Base-by-base conservation (phyloP, 2,113 vertebrate species). In the Silurus asotus region DNA sequence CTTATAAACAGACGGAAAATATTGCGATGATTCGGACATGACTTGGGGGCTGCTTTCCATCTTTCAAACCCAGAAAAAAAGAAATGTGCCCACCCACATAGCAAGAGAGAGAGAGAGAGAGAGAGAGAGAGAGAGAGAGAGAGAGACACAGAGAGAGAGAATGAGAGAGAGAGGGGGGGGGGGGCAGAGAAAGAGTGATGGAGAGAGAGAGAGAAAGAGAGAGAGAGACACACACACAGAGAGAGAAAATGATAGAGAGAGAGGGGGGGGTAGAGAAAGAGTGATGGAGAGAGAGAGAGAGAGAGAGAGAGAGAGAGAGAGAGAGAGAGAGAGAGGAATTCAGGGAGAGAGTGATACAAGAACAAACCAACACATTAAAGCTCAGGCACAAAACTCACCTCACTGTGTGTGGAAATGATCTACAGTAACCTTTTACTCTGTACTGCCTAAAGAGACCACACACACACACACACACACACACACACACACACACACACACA, bases 371-470 rank as follows among this genome's bases (percentile, higher is more conserved):
- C 28, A 37, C 8, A 4, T 69, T 48, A 48, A 6, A 48, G 69
- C 6, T 19, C 69, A 70, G 64, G 13, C 5, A 5, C 4, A 37
- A 11, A 51, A 19, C 55, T 87, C 83, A 83, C 79, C 81, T 83
- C 56, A 70, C 84, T 82, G 69, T 53, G 72, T 48, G 59, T 85
- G 88, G 79, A 85, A 85, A 75, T 87, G 88, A 89, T 87, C 77
- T 87, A 87, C 67, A 48, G 81, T 81, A 76, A 84, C 83, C 83
- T 80, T 80, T 74, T 53, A 58, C 64, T 81, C 14, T n/a, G 14
- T 17, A n/a, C 19, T 84, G 88, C 74, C 77, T 74, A 83, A 82
- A 88, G 69, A 75, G 84, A 86, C 53, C 78, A 59, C 51, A 7
- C 48, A 10, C 81, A 23, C 58, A 37, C 81, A 25, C 78, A 76